Evolutionary conservation across 2,113 vertebrate species (phyloP).

Genomic region (Falcunculus frontatus): DNA sequence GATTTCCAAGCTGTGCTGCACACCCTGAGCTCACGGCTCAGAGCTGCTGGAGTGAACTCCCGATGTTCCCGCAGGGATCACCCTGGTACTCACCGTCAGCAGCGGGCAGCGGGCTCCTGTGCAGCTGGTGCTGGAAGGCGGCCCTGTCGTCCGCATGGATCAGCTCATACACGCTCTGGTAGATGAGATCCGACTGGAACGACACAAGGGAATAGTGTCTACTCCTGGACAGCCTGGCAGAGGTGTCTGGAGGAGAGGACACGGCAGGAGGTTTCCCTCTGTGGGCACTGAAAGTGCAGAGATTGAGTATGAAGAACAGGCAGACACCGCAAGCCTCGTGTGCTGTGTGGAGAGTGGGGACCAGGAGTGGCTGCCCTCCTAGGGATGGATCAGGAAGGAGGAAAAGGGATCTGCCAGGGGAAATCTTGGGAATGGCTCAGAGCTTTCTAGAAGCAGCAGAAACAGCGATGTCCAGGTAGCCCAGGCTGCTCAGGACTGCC

Average conservation of each 20-base stretch:
- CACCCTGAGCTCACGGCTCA: not conserved
- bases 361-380: not conserved
- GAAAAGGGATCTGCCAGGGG: not conserved
- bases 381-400: not conserved
- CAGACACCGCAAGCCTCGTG: not conserved
- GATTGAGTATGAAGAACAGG: not conserved
- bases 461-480: not conserved
- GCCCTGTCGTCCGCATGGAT: not conserved
- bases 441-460: not conserved
- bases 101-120: accelerated
- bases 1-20: not conserved
- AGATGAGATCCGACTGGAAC: conserved; percentile 17
- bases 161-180: not conserved
- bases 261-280: accelerated
- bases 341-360: accelerated
- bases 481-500: not conserved
- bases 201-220: not conserved
- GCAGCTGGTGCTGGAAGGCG: not conserved
- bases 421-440: not conserved
- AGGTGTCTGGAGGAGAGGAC: not conserved
- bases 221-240: not conserved
- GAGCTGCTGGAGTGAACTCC: not conserved
- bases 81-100: not conserved
- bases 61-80: accelerated
- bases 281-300: accelerated